These are phyloP conservation scores for Malachius bipustulatus DNA, from an alignment of 2,888 invertebrate species.

Conservation along the genomic window DNA sequence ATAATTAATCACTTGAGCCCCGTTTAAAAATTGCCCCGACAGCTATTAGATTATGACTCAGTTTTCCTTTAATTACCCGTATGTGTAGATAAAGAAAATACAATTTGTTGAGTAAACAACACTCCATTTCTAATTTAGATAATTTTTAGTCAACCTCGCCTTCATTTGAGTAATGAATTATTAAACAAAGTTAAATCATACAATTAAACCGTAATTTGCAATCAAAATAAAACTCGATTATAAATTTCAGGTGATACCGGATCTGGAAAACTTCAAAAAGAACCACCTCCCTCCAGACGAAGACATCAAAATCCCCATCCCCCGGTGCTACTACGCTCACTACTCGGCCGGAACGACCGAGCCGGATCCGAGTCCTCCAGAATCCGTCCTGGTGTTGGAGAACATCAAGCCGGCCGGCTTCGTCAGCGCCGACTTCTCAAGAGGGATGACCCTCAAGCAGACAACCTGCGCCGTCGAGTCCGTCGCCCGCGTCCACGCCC, in stretches of 20 bases:
- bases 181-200: background rate
- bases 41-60: no score
- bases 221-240: background rate
- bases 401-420: conserved; percentile 57
- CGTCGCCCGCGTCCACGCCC: conserved; percentile 60
- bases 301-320: conserved; percentile 51
- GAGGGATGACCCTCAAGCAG: conserved; percentile 52
- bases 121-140: no score
- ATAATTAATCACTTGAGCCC: no score
- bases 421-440: conserved; percentile 54
- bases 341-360: conserved; percentile 41
- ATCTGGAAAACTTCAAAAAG: conserved; percentile 50
- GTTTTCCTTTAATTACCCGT: no score
- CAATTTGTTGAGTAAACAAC: no score
- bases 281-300: conserved; percentile 34
- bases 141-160: no score
- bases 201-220: background rate
- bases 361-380: conserved; percentile 39
- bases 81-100: no score
- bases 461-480: conserved; percentile 58
- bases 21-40: no score
- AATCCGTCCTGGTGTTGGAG: conserved; percentile 62
- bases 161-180: no score
- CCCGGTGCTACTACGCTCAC: conserved; percentile 56
- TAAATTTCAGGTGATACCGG: conserved; percentile 52